These are phyloP conservation scores for Sander lucioperca DNA, from an alignment of 2,113 vertebrate species.

Conservation along the genomic window DNA sequence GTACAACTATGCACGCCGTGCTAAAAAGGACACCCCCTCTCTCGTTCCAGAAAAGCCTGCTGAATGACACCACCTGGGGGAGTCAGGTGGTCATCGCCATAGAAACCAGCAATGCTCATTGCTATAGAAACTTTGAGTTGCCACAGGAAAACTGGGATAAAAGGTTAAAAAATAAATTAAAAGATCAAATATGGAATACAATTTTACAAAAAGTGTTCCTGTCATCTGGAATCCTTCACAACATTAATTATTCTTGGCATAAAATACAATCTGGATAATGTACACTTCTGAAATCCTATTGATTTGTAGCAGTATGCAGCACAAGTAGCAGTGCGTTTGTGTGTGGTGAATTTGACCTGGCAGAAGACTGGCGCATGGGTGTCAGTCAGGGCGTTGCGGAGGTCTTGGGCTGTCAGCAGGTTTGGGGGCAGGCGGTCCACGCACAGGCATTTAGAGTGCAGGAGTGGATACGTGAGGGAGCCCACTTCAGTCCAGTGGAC, in stretches of 20 bases:
- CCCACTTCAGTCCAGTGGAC: conserved; percentile 96
- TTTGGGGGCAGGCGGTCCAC: conserved; percentile 88
- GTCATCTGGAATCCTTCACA: not conserved
- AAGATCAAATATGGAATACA: conserved; percentile 24
- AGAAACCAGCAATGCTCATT: conserved; percentile 73
- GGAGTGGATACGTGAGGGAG: conserved; percentile 86
- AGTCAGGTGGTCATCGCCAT: conserved; percentile 79
- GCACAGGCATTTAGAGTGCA: conserved; percentile 92
- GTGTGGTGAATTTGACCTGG: conserved; percentile 83
- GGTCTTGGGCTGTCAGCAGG: conserved; percentile 85
- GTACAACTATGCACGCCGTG: not conserved
- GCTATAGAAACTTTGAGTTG: conserved; percentile 72
- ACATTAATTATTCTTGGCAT: not conserved
- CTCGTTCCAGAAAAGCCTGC: conserved; percentile 82
- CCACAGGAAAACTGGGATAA: conserved; percentile 72
- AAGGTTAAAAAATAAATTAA: conserved; percentile 64
- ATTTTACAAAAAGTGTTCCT: not conserved
- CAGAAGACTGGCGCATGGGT: conserved; percentile 87
- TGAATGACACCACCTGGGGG: conserved; percentile 81
- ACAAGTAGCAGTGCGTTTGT: not conserved
- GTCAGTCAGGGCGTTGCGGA: conserved; percentile 82
- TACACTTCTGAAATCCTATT: not conserved
- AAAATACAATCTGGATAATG: not conserved
- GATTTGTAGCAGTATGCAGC: not conserved
- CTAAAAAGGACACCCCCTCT: conserved; percentile 59